Evolutionary conservation across 1,140 invertebrate species (phyloP).

Genomic region (Pseudomyrmex gracilis): DNA sequence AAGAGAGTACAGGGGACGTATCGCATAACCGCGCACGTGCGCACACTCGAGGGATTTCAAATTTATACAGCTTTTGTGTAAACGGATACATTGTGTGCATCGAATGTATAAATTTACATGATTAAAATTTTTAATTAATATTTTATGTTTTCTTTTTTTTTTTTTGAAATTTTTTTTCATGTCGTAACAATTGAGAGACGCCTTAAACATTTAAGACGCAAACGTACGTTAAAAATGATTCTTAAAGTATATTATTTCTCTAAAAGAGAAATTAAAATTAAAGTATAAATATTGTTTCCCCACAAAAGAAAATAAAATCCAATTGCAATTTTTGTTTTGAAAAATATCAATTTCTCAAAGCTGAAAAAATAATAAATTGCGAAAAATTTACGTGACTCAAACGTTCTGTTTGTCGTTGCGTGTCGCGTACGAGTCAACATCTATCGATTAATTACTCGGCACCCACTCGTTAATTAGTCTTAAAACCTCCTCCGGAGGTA

Average conservation of each 20-base stretch:
- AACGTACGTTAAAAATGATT: neutral
- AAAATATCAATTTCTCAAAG: neutral
- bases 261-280: too few species aligned
- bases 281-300: too few species aligned
- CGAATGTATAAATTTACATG: conserved; percentile 6
- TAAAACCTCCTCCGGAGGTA: conserved; percentile 63
- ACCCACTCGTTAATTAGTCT: conserved; percentile 73
- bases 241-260: too few species aligned
- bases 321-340: neutral
- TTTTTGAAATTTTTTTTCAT: too few species aligned
- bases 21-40: conserved; percentile 54
- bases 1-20: conserved; percentile 15
- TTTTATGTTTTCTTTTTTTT: too few species aligned
- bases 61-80: conserved; percentile 9
- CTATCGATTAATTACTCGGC: conserved; percentile 76
- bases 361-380: neutral
- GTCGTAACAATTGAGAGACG: neutral
- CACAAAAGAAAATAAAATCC: neutral
- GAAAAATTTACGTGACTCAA: neutral
- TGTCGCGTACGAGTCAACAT: conserved; percentile 41
- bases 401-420: conserved; percentile 20
- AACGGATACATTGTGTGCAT: neutral
- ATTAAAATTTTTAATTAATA: conserved; percentile 7
- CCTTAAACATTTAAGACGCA: neutral
- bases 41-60: neutral